A percentile compares a stretch with the other conserved stretches of the same genome.
Conservation (phyloP, 2,113 vertebrate genomes). For the Donacobius atricapilla region DNA sequence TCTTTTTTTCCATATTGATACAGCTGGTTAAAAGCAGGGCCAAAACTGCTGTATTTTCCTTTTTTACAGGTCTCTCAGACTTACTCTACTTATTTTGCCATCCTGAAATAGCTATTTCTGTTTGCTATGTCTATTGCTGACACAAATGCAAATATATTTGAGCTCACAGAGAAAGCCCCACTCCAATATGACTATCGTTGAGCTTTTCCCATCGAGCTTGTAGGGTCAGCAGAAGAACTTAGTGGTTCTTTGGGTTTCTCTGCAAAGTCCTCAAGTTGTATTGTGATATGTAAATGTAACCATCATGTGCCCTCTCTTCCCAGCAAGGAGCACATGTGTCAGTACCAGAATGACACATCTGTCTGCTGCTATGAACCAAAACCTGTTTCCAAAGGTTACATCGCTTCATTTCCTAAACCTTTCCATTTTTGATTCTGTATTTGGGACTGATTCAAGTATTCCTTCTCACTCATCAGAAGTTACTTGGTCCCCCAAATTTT, state of each 20-base stretch:
- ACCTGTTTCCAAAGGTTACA: neutral
- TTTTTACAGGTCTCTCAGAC: neutral
- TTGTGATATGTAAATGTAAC: neutral
- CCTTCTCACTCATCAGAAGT: neutral
- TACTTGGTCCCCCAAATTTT: constrained; percentile 30
- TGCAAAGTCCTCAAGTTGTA: neutral
- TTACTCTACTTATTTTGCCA: neutral
- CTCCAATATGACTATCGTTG: neutral
- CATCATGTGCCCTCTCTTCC: neutral
- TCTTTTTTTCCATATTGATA: neutral
- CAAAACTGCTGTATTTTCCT: constrained; percentile 48
- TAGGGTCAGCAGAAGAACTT: neutral
- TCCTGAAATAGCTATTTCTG: constrained; percentile 30
- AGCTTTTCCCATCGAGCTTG: neutral
- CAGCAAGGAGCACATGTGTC: neutral
- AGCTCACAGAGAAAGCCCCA: neutral
- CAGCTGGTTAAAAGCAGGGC: constrained; percentile 69
- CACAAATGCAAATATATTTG: neutral
- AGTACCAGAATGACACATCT: neutral
- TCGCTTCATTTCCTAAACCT: neutral
- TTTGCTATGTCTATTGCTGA: neutral
- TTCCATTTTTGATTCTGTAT: constrained; percentile 19
- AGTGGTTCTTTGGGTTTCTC: neutral
- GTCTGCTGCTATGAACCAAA: neutral
- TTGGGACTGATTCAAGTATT: neutral